Conservation (phyloP, 2,113 vertebrate genomes). For the Redunca redunca region DNA sequence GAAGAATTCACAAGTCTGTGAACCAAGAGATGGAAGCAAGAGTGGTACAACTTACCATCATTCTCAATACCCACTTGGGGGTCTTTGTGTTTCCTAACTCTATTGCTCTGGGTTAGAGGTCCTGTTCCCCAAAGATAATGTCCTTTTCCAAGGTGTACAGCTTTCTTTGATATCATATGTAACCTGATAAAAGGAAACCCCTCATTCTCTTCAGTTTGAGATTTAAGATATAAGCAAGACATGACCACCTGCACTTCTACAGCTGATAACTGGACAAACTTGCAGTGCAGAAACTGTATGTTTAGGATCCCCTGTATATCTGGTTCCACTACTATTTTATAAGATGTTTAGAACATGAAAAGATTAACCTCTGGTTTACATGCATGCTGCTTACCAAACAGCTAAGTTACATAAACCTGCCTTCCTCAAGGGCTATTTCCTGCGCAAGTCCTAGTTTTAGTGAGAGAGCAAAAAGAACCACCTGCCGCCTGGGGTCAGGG, state of each 20-base stretch:
- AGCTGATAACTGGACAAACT: not conserved
- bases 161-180: not conserved
- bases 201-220: not conserved
- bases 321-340: not conserved
- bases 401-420: not conserved
- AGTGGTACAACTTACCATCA: not conserved
- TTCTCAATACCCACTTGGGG: not conserved
- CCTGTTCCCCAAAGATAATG: not conserved
- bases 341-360: not conserved
- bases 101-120: not conserved
- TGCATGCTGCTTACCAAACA: constrained; percentile 5
- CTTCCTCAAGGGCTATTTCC: constrained; percentile 8
- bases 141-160: not conserved
- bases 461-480: constrained; percentile 40
- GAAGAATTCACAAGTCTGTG: not conserved
- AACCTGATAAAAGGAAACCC: not conserved
- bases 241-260: not conserved
- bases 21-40: not conserved
- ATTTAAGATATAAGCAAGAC: constrained; percentile 19
- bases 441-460: not conserved
- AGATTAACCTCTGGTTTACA: constrained; percentile 16
- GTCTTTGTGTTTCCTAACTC: not conserved
- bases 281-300: not conserved
- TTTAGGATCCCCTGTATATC: not conserved
- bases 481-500: not conserved